These are phyloP conservation scores for Bolinopsis microptera DNA, from an alignment of 37 sponge, comb jelly and placozoan genomes.

Conservation along the genomic window DNA sequence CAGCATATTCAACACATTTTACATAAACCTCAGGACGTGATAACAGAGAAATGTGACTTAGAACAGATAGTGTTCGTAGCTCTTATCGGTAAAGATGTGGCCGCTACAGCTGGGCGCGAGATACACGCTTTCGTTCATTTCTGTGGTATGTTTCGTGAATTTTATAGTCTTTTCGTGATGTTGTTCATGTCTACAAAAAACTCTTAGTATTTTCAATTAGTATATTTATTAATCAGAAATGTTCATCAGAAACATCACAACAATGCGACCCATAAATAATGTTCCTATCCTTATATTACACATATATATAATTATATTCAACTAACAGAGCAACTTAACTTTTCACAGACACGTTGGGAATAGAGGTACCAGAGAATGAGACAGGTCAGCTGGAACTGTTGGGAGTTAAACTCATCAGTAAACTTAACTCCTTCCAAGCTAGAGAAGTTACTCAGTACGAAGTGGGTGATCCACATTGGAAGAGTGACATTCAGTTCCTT, in stretches of 20 bases:
- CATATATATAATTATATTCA: no score
- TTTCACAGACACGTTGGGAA: slow-evolving; percentile 46
- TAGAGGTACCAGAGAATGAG: not conserved
- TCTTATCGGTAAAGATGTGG: slow-evolving; percentile 29
- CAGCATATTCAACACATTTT: no score
- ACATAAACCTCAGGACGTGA: slow-evolving; percentile 53
- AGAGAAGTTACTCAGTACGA: slow-evolving; percentile 41
- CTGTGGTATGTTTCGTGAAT: not conserved
- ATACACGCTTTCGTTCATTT: not conserved
- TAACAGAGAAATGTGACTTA: slow-evolving; percentile 44
- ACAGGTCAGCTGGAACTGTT: slow-evolving; percentile 39
- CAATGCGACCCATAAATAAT: no score
- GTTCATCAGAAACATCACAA: no score
- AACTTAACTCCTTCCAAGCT: slow-evolving; percentile 31
- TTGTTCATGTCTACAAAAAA: no score
- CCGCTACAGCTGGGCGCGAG: not conserved
- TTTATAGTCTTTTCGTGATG: no score
- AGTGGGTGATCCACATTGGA: slow-evolving; percentile 36
- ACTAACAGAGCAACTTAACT: no score
- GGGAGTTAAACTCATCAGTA: slow-evolving; percentile 39
- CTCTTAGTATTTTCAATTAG: no score
- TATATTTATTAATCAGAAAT: no score
- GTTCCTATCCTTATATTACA: no score
- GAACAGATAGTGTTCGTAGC: slow-evolving; percentile 56
- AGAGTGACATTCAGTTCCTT: slow-evolving; percentile 31